Evolutionary conservation across 2,113 vertebrate genomes (phyloP).

Genomic region (Bos indicus): DNA sequence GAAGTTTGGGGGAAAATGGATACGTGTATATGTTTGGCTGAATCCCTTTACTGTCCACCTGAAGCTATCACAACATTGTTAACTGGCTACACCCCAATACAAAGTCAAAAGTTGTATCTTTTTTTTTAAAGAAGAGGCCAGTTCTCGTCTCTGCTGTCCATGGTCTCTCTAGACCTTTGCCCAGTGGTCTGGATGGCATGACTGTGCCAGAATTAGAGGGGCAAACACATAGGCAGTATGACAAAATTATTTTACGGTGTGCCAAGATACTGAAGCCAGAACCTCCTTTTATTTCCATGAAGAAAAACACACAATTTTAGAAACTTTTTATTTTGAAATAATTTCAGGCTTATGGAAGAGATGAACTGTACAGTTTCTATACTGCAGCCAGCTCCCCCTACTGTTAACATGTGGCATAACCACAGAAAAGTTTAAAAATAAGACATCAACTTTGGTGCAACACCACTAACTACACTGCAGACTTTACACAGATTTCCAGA

Average conservation of each 20-base stretch:
- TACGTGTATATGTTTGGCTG: background rate
- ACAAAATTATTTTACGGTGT: background rate
- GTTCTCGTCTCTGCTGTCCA: background rate
- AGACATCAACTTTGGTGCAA: fast-evolving
- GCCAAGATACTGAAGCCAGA: background rate
- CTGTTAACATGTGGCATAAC: fast-evolving
- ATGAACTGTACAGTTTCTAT: background rate
- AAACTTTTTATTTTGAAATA: background rate
- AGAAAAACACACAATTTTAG: background rate
- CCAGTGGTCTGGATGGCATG: background rate
- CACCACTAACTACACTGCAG: background rate
- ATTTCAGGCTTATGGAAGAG: background rate
- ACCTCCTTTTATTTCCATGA: background rate
- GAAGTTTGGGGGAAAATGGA: background rate
- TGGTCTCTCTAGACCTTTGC: background rate
- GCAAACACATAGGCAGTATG: background rate
- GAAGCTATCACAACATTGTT: background rate
- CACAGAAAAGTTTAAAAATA: fast-evolving
- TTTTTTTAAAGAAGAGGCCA: background rate
- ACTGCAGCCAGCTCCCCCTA: background rate
- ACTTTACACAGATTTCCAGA: background rate
- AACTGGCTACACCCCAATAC: background rate
- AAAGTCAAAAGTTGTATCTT: background rate
- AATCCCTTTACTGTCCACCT: background rate
- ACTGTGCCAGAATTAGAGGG: background rate